Evolutionary conservation across 2,888 invertebrate species (phyloP), one percentile per base, ranked within the genome.

Genomic region (Lissonota sp.): DNA sequence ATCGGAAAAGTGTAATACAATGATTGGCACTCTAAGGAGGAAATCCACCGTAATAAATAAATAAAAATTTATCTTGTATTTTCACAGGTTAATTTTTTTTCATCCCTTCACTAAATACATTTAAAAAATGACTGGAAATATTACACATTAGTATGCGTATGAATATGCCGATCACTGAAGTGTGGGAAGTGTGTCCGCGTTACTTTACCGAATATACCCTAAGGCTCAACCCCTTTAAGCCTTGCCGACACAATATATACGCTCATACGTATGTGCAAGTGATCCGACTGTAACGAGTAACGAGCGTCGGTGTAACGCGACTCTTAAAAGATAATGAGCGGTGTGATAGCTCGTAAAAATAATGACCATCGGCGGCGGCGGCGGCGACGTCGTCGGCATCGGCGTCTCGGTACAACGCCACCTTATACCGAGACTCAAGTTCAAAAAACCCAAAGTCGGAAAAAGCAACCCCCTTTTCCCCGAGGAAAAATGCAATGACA

Each of bases 321-420:
- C 86, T 89, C 87, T 88, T 86, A 86, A 26, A 89, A 89, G 88
- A 89, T 89, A 89, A 89, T 88, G 90, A 90, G 90, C 87, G 89
- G 87, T 87, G 87, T 87, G 90, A 91, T 91, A 87, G 90, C 90
- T 91, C 91, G 90, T 91, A 91, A 91, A 91, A 87, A 88, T 91
- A 91, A 91, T 90, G 89, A 90, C 89, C 89, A 88, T 89, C 87
- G 88, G 84, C 83, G 83, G 83, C 49, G 39, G 10, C 84, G 80
- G 70, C 78, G 66, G 66, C 82, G 66, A 39, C 76, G 76, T 53
- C 64, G 26, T 49, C 60, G 60, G 40, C 40, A 42, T 16, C 14
- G 51, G 39, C 40, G 37, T 16, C 26, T 26, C 26, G 26, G 26
- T 26, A 26, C 26, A 26, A 3, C 26, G 26, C 26, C 26, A 3